Conservation (phyloP, 2,113 vertebrate genomes). For the Canis aureus region DNA sequence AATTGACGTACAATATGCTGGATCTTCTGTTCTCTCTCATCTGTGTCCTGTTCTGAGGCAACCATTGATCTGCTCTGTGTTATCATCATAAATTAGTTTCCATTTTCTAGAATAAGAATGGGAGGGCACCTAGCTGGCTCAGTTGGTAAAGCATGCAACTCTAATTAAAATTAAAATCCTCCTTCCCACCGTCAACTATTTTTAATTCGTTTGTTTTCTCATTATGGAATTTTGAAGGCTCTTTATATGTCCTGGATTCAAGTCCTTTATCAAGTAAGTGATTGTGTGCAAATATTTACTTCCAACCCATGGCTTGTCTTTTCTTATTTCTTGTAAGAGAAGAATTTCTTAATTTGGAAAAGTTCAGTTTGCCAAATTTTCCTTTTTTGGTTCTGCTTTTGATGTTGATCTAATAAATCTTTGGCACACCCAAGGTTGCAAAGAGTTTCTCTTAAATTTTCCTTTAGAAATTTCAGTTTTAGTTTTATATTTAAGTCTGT, state of each 20-base stretch:
- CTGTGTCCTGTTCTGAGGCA: background rate
- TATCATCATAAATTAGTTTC: background rate
- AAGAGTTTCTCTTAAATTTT: background rate
- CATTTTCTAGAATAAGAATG: background rate
- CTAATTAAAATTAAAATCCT: background rate
- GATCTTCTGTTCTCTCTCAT: background rate
- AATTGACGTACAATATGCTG: background rate
- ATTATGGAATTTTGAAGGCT: background rate
- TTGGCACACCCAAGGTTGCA: background rate
- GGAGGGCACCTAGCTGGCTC: background rate
- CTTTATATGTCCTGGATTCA: background rate
- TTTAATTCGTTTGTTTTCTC: background rate
- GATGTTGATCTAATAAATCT: background rate
- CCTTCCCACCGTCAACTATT: background rate
- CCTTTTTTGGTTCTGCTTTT: background rate
- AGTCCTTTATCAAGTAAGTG: background rate
- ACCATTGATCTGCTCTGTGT: background rate
- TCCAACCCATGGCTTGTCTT: background rate
- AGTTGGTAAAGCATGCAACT: background rate
- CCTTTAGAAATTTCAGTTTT: background rate
- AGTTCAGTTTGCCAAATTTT: background rate
- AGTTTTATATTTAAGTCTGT: background rate
- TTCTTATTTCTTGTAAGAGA: background rate
- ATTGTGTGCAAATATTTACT: background rate
- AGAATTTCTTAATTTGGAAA: background rate